phyloP scores from a whole-genome alignment of 2,888 invertebrate genomes.

The Gastrophysa polygoni region DNA sequence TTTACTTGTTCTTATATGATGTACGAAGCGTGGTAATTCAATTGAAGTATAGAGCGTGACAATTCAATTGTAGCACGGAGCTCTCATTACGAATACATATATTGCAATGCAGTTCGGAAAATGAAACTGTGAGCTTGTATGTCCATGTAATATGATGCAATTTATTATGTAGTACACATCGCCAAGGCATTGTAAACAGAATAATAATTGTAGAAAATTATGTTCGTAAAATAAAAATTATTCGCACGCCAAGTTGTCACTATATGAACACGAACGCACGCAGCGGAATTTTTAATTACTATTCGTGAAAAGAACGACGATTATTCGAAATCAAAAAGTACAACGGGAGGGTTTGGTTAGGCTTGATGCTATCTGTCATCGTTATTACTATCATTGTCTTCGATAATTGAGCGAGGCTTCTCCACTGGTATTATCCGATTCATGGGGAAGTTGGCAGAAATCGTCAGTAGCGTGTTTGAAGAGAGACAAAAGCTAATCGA shows the following conservation, averaged over 20 bases:
- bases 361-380: neutral
- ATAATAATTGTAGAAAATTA: conserved; percentile 36
- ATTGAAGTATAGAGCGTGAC: too few species aligned
- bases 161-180: conserved; percentile 36
- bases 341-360: neutral
- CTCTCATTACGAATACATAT: too few species aligned
- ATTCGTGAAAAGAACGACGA: conserved; percentile 19
- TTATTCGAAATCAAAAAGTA: conserved; percentile 19
- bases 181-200: conserved; percentile 36
- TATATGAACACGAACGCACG: conserved; percentile 20
- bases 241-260: conserved; percentile 34
- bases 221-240: conserved; percentile 34
- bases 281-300: conserved; percentile 28
- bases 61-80: too few species aligned
- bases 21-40: too few species aligned
- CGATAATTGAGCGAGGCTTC: neutral
- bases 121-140: conserved; percentile 32
- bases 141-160: conserved; percentile 36
- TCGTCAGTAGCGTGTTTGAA: too few species aligned
- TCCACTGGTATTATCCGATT: neutral
- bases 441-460: too few species aligned
- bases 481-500: too few species aligned
- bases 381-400: neutral
- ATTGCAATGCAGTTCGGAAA: conserved; percentile 28
- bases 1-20: too few species aligned